These are phyloP conservation scores for Notodonta ziczac DNA, from an alignment of 2,888 invertebrate species.

Conservation along the genomic window DNA sequence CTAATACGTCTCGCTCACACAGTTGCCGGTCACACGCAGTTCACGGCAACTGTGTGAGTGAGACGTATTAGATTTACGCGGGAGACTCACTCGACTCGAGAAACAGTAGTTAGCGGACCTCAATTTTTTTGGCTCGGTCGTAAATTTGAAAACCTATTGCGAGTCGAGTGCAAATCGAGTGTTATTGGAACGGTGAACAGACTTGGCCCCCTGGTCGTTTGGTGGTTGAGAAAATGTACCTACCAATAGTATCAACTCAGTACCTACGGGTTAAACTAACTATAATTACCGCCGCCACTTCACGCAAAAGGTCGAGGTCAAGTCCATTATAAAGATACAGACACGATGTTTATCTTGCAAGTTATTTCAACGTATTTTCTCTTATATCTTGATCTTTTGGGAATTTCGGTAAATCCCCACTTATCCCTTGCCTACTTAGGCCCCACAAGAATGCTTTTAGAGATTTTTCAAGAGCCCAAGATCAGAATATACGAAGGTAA, in stretches of 20 bases:
- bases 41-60: too few relatives aligned
- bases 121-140: too few relatives aligned
- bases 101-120: too few relatives aligned
- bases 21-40: too few relatives aligned
- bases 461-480: conserved; percentile 19
- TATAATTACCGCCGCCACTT: neutral
- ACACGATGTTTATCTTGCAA: conserved; percentile 1
- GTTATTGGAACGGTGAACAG: too few relatives aligned
- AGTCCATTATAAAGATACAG: conserved; percentile 8
- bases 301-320: conserved; percentile 14
- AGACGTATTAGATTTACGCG: too few relatives aligned
- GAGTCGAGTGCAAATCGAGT: too few relatives aligned
- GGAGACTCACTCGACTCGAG: too few relatives aligned
- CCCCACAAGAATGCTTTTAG: conserved; percentile 29
- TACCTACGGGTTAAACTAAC: neutral
- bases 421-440: conserved; percentile 29
- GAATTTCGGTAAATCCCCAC: conserved; percentile 30
- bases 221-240: too few relatives aligned
- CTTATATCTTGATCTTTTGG: conserved; percentile 18
- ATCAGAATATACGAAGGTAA: conserved; percentile 11
- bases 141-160: too few relatives aligned
- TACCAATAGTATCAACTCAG: neutral
- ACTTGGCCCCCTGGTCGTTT: too few relatives aligned
- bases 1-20: too few relatives aligned
- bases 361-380: conserved; percentile 11